Evolutionary conservation across 1,140 invertebrate species (phyloP).

Genomic region (Drosophila chauvacae): DNA sequence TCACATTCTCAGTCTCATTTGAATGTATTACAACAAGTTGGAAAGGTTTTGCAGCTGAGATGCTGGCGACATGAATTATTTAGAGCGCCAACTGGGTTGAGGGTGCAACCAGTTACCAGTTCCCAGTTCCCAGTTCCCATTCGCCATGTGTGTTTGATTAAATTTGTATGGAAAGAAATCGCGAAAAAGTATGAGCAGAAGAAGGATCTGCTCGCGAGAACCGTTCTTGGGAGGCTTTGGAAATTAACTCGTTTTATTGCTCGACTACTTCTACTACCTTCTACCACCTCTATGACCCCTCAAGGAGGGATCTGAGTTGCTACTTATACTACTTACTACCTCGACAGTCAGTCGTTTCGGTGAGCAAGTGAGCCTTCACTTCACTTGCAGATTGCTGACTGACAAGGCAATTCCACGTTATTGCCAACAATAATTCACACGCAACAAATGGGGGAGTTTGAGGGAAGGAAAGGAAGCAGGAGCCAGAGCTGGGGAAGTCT

Average conservation of each 20-base stretch:
- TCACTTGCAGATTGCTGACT: conserved; percentile 62
- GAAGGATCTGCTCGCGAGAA: background rate
- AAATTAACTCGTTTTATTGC: conserved; percentile 78
- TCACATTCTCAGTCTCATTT: conserved; percentile 54
- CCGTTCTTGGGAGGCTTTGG: conserved; percentile 46
- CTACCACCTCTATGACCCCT: background rate
- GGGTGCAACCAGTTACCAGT: conserved; percentile 12
- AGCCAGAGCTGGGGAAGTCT: background rate
- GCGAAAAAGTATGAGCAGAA: conserved; percentile 4
- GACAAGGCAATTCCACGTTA: conserved; percentile 70
- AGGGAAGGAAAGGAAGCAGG: background rate
- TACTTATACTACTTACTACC: conserved; percentile 28
- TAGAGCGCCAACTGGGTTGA: conserved; percentile 56
- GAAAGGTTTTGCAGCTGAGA: conserved; percentile 58
- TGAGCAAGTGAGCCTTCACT: conserved; percentile 45
- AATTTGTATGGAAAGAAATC: conserved; percentile 47
- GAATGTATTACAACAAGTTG: conserved; percentile 77
- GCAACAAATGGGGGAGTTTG: conserved; percentile 35
- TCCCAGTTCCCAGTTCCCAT: background rate
- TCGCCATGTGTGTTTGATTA: conserved; percentile 63
- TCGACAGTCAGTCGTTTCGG: background rate
- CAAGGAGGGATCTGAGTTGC: background rate
- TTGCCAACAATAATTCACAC: conserved; percentile 74
- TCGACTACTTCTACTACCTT: background rate
- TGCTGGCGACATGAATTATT: conserved; percentile 77